A percentile compares a stretch with the other conserved stretches of the same genome.
Conservation (phyloP, 2,888 invertebrate genomes). For the Drosophila phalerata region DNA sequence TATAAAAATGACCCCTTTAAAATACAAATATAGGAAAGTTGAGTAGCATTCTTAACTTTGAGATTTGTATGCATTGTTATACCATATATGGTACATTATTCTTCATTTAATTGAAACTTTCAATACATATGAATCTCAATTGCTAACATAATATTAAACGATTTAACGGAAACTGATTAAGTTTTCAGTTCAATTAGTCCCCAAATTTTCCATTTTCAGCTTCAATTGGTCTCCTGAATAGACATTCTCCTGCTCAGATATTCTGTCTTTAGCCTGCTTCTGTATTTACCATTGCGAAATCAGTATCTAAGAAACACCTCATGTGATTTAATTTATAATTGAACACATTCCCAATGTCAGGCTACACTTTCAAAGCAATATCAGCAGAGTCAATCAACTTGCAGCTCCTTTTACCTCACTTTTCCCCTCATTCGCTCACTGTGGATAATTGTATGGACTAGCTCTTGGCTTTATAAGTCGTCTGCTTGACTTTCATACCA, state of each 20-base stretch:
- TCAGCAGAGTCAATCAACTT: conserved; percentile 67
- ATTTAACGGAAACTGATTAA: background rate
- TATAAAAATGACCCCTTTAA: background rate
- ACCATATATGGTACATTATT: too few species aligned
- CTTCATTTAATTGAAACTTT: too few species aligned
- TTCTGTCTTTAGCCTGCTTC: background rate
- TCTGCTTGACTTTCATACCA: conserved; percentile 19
- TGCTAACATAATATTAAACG: background rate
- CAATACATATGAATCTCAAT: background rate
- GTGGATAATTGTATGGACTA: conserved; percentile 48
- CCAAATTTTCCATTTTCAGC: background rate
- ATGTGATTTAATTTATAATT: conserved; percentile 53
- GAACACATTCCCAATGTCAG: conserved; percentile 38
- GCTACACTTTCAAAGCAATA: conserved; percentile 28
- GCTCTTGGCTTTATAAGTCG: conserved; percentile 55
- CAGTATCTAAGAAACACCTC: conserved; percentile 40
- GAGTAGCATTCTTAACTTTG: too few species aligned
- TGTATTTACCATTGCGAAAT: conserved; percentile 1
- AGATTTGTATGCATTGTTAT: too few species aligned
- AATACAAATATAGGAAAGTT: too few species aligned
- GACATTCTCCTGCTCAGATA: background rate
- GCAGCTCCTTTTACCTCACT: conserved; percentile 5
- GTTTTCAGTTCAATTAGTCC: background rate
- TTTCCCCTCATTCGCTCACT: background rate
- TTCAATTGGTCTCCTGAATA: too few species aligned